phyloP scores from a whole-genome alignment of 2,113 vertebrate species.

The Vulpes vulpes region DNA sequence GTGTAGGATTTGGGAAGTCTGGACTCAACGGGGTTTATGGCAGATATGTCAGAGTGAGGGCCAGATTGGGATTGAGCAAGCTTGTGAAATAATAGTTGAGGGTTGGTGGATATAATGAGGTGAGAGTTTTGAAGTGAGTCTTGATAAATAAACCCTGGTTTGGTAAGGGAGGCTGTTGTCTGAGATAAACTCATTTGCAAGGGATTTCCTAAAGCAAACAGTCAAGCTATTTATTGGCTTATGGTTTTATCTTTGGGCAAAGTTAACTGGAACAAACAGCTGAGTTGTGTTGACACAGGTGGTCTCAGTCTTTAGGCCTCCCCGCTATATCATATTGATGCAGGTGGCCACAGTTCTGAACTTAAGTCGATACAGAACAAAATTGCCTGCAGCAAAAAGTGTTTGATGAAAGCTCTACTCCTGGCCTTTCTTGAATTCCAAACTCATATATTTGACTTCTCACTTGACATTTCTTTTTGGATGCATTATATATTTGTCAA shows the following conservation, averaged over 20 bases:
- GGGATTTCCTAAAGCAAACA: conserved; percentile 52
- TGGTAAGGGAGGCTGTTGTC: background rate
- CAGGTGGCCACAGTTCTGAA: background rate
- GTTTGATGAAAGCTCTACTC: background rate
- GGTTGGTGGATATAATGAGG: background rate
- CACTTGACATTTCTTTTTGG: background rate
- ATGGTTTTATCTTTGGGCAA: conserved; percentile 15
- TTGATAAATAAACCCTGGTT: background rate
- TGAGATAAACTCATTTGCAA: conserved; percentile 50
- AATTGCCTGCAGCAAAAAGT: background rate
- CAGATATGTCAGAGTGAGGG: background rate
- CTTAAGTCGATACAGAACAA: background rate
- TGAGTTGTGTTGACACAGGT: conserved; percentile 47
- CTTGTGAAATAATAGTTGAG: background rate
- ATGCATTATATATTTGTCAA: background rate
- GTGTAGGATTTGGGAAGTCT: background rate
- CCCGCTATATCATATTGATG: background rate
- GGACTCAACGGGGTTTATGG: background rate
- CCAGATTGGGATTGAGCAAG: background rate
- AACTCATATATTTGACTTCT: background rate
- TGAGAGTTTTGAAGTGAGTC: background rate
- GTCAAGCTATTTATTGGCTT: conserved; percentile 34
- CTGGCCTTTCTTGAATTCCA: background rate
- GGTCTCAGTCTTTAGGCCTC: background rate
- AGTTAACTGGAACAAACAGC: conserved; percentile 55